phyloP scores from a whole-genome alignment of 2,888 invertebrate species.

The Ommatoiulus sabulosus region DNA sequence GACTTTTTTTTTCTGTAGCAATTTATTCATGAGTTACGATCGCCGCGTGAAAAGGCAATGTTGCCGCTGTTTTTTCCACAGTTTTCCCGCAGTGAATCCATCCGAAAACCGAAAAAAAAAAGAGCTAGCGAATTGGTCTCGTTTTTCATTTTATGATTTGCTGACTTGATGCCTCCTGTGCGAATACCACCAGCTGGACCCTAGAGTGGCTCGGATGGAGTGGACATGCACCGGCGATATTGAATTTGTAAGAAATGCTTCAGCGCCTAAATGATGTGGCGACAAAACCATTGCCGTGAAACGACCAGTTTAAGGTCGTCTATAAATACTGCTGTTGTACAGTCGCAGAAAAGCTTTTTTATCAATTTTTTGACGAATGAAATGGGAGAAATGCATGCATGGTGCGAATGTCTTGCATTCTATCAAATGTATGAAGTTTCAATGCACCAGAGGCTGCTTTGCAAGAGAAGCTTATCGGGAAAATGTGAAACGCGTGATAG shows the following conservation, averaged over 20 bases:
- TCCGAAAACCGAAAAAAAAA: neutral
- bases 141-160: slow-evolving; percentile 37
- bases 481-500: too few relatives aligned
- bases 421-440: too few relatives aligned
- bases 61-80: neutral
- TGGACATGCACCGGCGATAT: slow-evolving; percentile 13
- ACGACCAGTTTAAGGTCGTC: neutral
- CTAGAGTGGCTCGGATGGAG: neutral
- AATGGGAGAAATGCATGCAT: neutral
- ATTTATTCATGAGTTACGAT: slow-evolving; percentile 45
- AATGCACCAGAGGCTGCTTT: too few relatives aligned
- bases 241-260: neutral
- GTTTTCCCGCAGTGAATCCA: neutral
- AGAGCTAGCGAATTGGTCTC: neutral
- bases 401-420: neutral
- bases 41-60: neutral
- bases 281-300: slow-evolving; percentile 20
- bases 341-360: neutral
- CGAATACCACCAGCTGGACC: slow-evolving; percentile 1
- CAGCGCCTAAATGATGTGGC: neutral
- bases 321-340: neutral
- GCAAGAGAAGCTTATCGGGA: too few relatives aligned
- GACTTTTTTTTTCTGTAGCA: neutral
- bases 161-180: neutral
- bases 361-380: neutral